Base-by-base conservation (phyloP, 2,113 vertebrate species). In the Dermatemys mawii region DNA sequence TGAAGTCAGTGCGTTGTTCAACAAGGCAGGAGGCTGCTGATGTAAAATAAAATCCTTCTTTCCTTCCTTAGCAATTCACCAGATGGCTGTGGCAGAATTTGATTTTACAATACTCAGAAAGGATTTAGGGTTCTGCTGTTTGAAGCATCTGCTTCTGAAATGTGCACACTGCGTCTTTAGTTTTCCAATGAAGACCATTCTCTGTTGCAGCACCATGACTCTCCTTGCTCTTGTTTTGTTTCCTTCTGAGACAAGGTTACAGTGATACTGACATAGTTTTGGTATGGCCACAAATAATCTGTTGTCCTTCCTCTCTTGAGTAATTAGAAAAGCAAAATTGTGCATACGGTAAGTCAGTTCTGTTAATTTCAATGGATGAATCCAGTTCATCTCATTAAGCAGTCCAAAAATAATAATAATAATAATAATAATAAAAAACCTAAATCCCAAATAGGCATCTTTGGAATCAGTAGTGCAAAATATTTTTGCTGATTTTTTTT, bases 381-480 rank as follows among this genome's bases (percentile, higher is more conserved):
- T 97, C 98, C 98, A 84, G 98, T 98, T 98, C 98, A 98, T 86
- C 91, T 24, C 22, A 50, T 95, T 92, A 95, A 91, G 46, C 86
- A 94, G 94, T 94, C 93, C 95, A 94, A 96, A 96, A 95, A 93
- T 90, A 83, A 55, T 86, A 75, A 6, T 70, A 54, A 95, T n/a
- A n/a, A n/a, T n/a, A n/a, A n/a, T n/a, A n/a, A n/a, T n/a, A 97
- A 96, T 81, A 95, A 89, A 96, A 98, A 98, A 95, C 98, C 97
- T 98, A 98, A 97, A 98, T 98, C 98, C 98, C 98, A 97, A 98
- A 97, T 98, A 97, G 98, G 98, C 97, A 97, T 98, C 98, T 97
- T 99, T 98, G 98, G 98, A 98, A 98, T 98, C 96, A 97, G 98
- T 98, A 98, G 98, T 99, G 98, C 98, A 98, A 98, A 97, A 97